Evolutionary conservation across 2,888 invertebrate genomes (phyloP), one percentile per base, ranked within the genome.

Genomic region (Argyresthia goedartella): DNA sequence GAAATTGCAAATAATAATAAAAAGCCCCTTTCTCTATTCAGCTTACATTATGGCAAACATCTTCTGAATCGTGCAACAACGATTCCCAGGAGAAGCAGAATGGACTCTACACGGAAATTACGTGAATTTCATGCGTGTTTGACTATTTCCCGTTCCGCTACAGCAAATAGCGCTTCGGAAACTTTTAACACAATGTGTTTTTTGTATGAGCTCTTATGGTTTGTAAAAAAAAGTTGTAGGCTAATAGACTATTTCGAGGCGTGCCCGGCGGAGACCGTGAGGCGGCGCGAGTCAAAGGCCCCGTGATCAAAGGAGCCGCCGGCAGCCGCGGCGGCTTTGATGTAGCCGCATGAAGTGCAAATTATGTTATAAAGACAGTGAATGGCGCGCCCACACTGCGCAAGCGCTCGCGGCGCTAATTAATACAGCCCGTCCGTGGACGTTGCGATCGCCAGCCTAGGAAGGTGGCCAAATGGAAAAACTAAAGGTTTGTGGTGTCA

Each of bases 281-380:
- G 39, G 55, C 52, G 50, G 55, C 52, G 54, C 52, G 73, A 69
- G 65, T 82, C 81, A 85, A 86, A 84, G 81, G 81, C 78, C 68
- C 65, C 64, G 71, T 76, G 85, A 87, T 87, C 85, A 87, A 87
- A 87, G 81, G 78, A 69, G 69, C 87, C 86, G 86, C 75, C 80
- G 73, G 71, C 76, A 75, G 75, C 68, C 73, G 76, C 73, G 73
- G 70, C 65, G 62, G 69, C 86, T 86, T 87, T 87, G 86, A 87
- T 85, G 78, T 81, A 68, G 69, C 86, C 85, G 86, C 84, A 71
- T 73, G 76, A 85, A 86, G 86, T 87, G 87, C 87, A 87, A 87
- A 87, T 87, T 87, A 87, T 86, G 84, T 85, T 86, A 84, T 86
- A 85, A 84, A 85, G 84, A 82, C 82, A 80, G 79, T 75, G 80